These are phyloP conservation scores for Threskiornis aethiopicus DNA, from an alignment of 2,797 vertebrate genomes.

Conservation along the genomic window DNA sequence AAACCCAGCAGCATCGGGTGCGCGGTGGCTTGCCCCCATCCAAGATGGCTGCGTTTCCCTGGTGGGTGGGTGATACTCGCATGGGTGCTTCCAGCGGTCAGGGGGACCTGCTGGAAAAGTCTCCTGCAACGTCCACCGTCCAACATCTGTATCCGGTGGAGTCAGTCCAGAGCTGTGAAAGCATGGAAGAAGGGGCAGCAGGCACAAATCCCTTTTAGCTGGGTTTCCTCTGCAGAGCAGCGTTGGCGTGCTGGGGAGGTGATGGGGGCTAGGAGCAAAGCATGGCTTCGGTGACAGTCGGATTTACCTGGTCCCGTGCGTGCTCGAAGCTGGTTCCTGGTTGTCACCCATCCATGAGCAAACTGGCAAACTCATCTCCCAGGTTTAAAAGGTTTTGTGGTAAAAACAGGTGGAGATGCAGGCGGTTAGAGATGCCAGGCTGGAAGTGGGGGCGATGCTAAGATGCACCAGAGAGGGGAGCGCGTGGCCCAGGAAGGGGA, in stretches of 20 bases:
- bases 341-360: not conserved
- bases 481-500: not conserved
- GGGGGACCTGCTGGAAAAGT: not conserved
- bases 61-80: not conserved
- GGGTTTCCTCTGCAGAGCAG: not conserved
- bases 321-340: rapidly evolving
- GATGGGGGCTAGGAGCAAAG: not conserved
- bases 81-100: not conserved
- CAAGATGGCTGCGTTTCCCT: not conserved
- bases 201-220: no score
- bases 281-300: not conserved
- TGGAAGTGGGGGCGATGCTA: not conserved
- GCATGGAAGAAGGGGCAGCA: not conserved
- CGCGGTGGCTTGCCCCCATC: not conserved
- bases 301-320: rapidly evolving
- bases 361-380: not conserved
- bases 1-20: not conserved
- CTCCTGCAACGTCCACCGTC: no score
- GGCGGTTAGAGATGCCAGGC: not conserved
- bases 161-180: not conserved
- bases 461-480: not conserved
- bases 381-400: not conserved
- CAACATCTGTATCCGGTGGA: not conserved
- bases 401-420: not conserved
- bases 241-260: not conserved